Evolutionary conservation across 2,888 invertebrate genomes (phyloP), one percentile per base, ranked within the genome.

Genomic region (Athalia circularis): DNA sequence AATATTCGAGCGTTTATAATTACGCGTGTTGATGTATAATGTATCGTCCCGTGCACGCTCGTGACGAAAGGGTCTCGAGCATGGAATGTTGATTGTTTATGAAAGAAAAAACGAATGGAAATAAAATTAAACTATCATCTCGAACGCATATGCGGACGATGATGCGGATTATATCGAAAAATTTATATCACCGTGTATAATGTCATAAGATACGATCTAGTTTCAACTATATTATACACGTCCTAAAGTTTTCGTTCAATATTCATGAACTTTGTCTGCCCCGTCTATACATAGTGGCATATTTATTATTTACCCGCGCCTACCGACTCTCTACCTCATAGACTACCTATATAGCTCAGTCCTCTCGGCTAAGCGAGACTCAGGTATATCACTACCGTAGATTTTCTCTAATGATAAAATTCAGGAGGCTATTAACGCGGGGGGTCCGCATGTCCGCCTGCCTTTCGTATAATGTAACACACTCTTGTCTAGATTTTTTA

Each of bases 261-360:
- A 67, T 67, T 67, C 67, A 67, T 67, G 67, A 67, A 67, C 50
- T 47, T 67, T 67, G 50, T 67, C 67, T 67, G 13, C 15, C 29
- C 29, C 29, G 29, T 29, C 29, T 29, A 29, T 29, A 29, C 29
- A 29, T 29, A 15, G n/a, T 67, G 15, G 67, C 50, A 67, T 67
- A 67, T 67, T 67, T 50, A 50, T 67, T 67, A 50, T 50, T 67
- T 67, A 67, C 64, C 64, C 61, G 29, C 54, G n/a, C 15, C 61
- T 64, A 45, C 64, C 64, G 29, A 29, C 29, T 29, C 29, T 29
- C 29, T 64, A 64, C 64, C 64, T 64, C 6, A 5, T 43, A 6
- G 11, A 6, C 29, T 64, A 64, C 9, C 0, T 64, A 64, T 13
- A 2, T 7, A 9, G 6, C n/a, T 59, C 11, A 43, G 5, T 45